Conservation (phyloP, 2,888 invertebrate species). For the Agapostemon virescens region DNA sequence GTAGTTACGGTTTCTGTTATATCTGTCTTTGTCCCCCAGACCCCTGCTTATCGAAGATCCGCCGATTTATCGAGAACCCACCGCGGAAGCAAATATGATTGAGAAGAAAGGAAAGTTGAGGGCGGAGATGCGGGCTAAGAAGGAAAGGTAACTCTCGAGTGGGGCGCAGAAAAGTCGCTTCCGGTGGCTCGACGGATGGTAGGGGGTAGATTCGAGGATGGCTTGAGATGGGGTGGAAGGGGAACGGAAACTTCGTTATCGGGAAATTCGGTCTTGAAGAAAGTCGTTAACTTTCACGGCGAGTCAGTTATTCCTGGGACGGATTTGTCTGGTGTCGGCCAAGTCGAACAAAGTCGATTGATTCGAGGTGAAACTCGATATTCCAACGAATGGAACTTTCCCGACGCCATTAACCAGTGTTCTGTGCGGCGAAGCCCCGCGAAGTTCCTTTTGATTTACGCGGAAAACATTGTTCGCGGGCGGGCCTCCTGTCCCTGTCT, state of each 20-base stretch:
- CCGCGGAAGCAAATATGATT: conserved; percentile 65
- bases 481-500: neutral
- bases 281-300: conserved; percentile 69
- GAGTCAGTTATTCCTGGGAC: conserved; percentile 59
- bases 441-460: conserved; percentile 50
- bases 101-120: conserved; percentile 55
- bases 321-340: conserved; percentile 61
- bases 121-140: conserved; percentile 23
- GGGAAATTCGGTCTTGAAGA: conserved; percentile 68
- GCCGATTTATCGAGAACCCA: conserved; percentile 52
- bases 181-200: conserved; percentile 19
- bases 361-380: conserved; percentile 63
- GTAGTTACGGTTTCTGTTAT: neutral
- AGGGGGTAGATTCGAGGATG: neutral
- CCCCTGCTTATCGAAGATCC: conserved; percentile 27
- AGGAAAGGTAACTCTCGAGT: conserved; percentile 30
- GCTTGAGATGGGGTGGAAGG: neutral
- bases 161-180: conserved; percentile 33
- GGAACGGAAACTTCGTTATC: conserved; percentile 70
- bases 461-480: conserved; percentile 48
- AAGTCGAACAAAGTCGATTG: conserved; percentile 67
- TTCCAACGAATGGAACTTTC: conserved; percentile 57
- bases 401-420: conserved; percentile 60
- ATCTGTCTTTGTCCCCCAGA: neutral
- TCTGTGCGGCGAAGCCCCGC: conserved; percentile 39